Evolutionary conservation across 2,888 invertebrate species (phyloP).

Genomic region (Hymenopus coronatus): DNA sequence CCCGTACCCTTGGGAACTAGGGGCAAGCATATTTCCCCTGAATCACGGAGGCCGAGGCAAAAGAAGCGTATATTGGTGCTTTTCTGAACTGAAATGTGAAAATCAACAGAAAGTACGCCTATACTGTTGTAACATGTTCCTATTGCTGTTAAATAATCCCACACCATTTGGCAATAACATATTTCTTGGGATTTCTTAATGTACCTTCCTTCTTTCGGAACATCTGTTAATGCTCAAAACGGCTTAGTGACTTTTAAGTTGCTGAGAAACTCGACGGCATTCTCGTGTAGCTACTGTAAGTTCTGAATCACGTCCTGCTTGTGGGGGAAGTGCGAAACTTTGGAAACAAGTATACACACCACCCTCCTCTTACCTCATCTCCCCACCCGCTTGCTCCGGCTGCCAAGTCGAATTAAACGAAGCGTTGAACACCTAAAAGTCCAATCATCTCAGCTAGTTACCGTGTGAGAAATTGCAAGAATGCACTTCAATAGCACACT

Average conservation of each 20-base stretch:
- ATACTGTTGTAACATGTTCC: too few relatives aligned
- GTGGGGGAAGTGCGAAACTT: neutral
- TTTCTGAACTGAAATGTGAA: too few relatives aligned
- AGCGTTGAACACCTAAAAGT: neutral
- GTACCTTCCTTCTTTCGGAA: neutral
- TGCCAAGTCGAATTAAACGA: neutral
- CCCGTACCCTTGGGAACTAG: too few relatives aligned
- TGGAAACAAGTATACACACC: neutral
- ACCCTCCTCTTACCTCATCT: neutral
- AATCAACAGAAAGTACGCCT: too few relatives aligned
- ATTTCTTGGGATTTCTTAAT: neutral
- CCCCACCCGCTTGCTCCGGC: neutral
- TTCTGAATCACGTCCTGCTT: neutral
- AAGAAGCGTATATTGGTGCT: too few relatives aligned
- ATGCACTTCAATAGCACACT: too few relatives aligned
- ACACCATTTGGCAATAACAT: too few relatives aligned
- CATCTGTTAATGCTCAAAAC: neutral
- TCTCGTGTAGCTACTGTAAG: neutral
- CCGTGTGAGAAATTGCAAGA: too few relatives aligned
- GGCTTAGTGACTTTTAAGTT: neutral
- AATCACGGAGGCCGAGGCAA: too few relatives aligned
- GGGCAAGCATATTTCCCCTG: too few relatives aligned
- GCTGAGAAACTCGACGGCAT: neutral
- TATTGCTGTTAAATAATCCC: too few relatives aligned
- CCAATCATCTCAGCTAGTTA: neutral